phyloP scores from a whole-genome alignment of 2,113 vertebrate species.

The Cryptotis parvus region DNA sequence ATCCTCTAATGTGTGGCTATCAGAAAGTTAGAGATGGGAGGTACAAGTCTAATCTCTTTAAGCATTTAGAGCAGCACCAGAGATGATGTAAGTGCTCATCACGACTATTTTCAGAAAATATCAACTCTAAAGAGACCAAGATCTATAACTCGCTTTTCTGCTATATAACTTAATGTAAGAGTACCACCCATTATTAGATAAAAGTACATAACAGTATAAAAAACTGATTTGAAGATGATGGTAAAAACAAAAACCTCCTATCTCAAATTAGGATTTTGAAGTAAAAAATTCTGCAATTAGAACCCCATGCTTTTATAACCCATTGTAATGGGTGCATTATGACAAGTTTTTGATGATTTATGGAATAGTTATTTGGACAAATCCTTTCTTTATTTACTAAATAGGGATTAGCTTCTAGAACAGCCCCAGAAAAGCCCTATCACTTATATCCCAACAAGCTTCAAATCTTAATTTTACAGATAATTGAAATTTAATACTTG shows the following conservation, averaged over 20 bases:
- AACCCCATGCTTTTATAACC: not conserved
- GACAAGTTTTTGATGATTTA: not conserved
- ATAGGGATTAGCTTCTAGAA: not conserved
- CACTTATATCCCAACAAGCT: not conserved
- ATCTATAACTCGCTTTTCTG: not conserved
- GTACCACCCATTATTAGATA: not conserved
- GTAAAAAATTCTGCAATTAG: not conserved
- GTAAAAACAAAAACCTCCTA: not conserved
- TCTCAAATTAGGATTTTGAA: not conserved
- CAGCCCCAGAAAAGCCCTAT: conserved; percentile 1
- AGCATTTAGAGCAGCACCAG: not conserved
- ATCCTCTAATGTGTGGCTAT: not conserved
- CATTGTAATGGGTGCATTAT: not conserved
- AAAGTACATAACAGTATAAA: not conserved
- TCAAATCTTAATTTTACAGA: not conserved
- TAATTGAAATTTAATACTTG: not conserved
- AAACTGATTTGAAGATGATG: conserved; percentile 23
- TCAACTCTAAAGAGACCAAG: not conserved
- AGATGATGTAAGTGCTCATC: not conserved
- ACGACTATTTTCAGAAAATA: not conserved
- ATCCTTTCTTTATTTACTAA: conserved; percentile 31
- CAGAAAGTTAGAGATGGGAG: not conserved
- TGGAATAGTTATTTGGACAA: not conserved
- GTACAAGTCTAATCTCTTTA: not conserved
- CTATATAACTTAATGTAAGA: not conserved